phyloP scores from a whole-genome alignment of 2,797 vertebrate genomes.

The Hozukius guyotensis region DNA sequence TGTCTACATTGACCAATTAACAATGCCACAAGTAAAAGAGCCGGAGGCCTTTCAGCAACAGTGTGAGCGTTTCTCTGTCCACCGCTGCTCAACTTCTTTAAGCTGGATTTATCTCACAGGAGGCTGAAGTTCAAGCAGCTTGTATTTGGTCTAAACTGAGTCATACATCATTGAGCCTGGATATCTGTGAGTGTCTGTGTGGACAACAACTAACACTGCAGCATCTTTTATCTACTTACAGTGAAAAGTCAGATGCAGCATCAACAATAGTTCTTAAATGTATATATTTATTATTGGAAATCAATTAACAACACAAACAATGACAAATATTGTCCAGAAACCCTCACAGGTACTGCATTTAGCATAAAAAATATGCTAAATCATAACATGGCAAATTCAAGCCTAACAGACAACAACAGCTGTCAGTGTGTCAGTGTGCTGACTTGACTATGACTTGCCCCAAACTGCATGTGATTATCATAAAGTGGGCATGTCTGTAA shows the following conservation, averaged over 20 bases:
- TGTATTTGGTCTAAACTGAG: not conserved
- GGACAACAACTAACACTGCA: not conserved
- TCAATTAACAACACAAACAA: too few relatives aligned
- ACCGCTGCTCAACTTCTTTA: not conserved
- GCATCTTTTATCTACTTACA: too few relatives aligned
- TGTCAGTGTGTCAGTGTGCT: too few relatives aligned
- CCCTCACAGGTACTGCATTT: too few relatives aligned
- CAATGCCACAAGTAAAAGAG: constrained; percentile 7
- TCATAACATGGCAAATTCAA: too few relatives aligned
- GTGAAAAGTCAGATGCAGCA: not conserved
- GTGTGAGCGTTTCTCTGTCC: not conserved
- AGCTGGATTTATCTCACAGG: constrained; percentile 11
- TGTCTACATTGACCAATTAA: constrained; percentile 31
- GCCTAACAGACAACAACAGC: too few relatives aligned
- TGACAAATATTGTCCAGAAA: too few relatives aligned
- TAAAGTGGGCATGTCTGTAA: too few relatives aligned
- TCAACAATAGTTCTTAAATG: not conserved
- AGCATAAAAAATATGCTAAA: too few relatives aligned
- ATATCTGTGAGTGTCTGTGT: not conserved
- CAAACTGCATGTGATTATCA: too few relatives aligned
- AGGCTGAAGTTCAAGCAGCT: not conserved
- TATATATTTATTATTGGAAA: too few relatives aligned
- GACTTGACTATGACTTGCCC: too few relatives aligned
- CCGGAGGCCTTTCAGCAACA: not conserved
- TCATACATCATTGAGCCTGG: not conserved